Evolutionary conservation across 1,140 invertebrate genomes (phyloP).

Genomic region (Matsumurasca onukii): DNA sequence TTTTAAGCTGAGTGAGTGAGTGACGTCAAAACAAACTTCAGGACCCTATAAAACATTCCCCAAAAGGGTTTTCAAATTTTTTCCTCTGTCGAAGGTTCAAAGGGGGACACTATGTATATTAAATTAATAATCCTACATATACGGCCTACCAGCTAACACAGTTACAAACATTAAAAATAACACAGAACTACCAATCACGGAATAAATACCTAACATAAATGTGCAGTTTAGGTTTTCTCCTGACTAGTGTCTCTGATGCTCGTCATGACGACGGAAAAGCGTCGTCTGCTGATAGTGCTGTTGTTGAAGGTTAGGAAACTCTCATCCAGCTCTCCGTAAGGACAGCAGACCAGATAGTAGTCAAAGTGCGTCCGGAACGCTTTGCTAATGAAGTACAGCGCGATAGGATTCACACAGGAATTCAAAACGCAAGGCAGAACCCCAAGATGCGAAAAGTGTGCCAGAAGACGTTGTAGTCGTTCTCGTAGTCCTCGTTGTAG

Average conservation of each 20-base stretch:
- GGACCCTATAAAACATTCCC: too few relatives aligned
- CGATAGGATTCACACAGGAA: constrained; percentile 91
- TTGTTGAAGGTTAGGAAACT: constrained; percentile 35
- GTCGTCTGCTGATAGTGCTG: constrained; percentile 35
- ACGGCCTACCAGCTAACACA: too few relatives aligned
- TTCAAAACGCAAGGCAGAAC: constrained; percentile 88
- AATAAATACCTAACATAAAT: too few relatives aligned
- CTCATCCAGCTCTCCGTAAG: constrained; percentile 19
- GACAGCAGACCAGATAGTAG: constrained; percentile 73
- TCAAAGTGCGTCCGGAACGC: constrained; percentile 90
- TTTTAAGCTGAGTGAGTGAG: too few relatives aligned
- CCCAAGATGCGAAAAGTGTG: constrained; percentile 80
- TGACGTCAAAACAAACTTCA: too few relatives aligned
- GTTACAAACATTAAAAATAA: too few relatives aligned
- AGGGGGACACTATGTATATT: too few relatives aligned
- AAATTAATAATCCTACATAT: too few relatives aligned
- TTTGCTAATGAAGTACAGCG: constrained; percentile 87
- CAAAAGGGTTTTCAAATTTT: too few relatives aligned
- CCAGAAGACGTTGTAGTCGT: constrained; percentile 80
- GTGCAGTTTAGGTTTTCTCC: constrained; percentile 18
- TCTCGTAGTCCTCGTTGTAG: constrained; percentile 66
- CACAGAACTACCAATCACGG: too few relatives aligned
- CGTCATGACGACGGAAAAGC: constrained; percentile 35
- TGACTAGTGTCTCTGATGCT: background rate
- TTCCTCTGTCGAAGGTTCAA: too few relatives aligned